phyloP scores from a whole-genome alignment of 2,113 vertebrate genomes.

The Oxygymnocypris stewartii region DNA sequence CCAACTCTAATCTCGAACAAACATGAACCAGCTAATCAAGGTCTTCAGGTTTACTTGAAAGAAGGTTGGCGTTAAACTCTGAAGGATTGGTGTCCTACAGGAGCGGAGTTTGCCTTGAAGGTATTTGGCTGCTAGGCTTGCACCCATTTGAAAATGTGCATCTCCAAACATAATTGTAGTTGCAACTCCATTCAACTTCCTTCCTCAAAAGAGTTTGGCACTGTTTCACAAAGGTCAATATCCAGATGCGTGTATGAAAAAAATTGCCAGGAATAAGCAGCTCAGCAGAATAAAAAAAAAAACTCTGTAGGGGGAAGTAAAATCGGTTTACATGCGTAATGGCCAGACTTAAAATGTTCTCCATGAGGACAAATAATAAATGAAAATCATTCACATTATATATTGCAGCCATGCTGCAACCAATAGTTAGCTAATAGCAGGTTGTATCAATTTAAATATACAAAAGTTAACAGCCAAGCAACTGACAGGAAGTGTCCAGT shows the following conservation, averaged over 20 bases:
- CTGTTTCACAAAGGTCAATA: constrained; percentile 6
- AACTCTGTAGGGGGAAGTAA: neutral
- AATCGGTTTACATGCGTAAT: constrained; percentile 24
- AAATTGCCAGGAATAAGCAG: neutral
- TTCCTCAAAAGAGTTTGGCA: neutral
- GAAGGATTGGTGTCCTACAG: too few relatives aligned
- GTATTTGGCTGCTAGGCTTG: neutral
- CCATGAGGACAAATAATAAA: constrained; percentile 23
- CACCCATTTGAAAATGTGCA: neutral
- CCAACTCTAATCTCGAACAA: too few relatives aligned
- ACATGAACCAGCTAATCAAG: too few relatives aligned
- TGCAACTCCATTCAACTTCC: neutral
- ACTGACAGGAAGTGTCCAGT: neutral
- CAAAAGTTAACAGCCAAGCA: neutral
- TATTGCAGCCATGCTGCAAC: neutral
- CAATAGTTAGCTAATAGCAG: neutral
- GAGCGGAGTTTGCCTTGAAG: neutral
- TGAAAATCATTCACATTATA: constrained; percentile 13
- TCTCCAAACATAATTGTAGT: neutral
- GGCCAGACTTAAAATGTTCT: neutral
- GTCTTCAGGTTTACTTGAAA: too few relatives aligned
- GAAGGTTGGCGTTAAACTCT: too few relatives aligned
- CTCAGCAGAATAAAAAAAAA: neutral
- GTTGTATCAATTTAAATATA: neutral
- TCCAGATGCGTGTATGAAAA: constrained; percentile 30